Conservation (phyloP, 2,797 vertebrate genomes). For the Microctenopoma steveboyesi region DNA sequence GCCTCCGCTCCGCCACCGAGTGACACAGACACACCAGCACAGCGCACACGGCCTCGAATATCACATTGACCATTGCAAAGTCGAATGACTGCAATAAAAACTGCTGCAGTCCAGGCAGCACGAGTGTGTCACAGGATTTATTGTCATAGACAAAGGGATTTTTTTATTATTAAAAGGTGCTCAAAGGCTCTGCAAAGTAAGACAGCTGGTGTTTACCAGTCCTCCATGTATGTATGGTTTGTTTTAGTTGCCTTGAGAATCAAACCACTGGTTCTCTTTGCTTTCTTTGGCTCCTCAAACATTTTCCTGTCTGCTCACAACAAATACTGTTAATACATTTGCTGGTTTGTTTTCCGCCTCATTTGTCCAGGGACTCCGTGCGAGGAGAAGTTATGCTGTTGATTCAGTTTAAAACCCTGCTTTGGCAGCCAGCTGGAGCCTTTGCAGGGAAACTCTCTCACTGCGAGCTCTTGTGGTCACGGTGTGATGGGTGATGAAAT, state of each 20-base stretch:
- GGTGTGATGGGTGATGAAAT: conserved; percentile 36
- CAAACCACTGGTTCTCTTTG: not conserved
- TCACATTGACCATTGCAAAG: conserved; percentile 53
- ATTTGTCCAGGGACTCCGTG: not conserved
- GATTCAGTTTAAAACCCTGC: conserved; percentile 14
- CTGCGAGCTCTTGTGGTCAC: conserved; percentile 33
- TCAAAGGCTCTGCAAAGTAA: not conserved
- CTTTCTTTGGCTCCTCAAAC: conserved; percentile 2
- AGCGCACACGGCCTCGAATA: conserved; percentile 64
- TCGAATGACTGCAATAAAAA: not conserved
- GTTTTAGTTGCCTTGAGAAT: conserved; percentile 3
- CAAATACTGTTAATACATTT: not conserved
- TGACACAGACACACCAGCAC: conserved; percentile 22
- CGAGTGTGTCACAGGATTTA: not conserved
- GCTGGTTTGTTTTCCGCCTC: not conserved
- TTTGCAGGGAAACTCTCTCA: conserved; percentile 8
- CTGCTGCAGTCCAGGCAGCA: conserved; percentile 16
- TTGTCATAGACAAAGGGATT: not conserved
- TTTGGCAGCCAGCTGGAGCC: conserved; percentile 27
- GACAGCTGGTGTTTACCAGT: conserved; percentile 39
- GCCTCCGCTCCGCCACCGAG: conserved; percentile 23
- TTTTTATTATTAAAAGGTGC: not conserved
- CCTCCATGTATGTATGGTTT: conserved; percentile 24
- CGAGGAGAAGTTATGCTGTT: not conserved
- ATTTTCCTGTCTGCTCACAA: not conserved